These are phyloP conservation scores for Limanda limanda DNA, from an alignment of 2,113 vertebrate genomes.

Conservation along the genomic window DNA sequence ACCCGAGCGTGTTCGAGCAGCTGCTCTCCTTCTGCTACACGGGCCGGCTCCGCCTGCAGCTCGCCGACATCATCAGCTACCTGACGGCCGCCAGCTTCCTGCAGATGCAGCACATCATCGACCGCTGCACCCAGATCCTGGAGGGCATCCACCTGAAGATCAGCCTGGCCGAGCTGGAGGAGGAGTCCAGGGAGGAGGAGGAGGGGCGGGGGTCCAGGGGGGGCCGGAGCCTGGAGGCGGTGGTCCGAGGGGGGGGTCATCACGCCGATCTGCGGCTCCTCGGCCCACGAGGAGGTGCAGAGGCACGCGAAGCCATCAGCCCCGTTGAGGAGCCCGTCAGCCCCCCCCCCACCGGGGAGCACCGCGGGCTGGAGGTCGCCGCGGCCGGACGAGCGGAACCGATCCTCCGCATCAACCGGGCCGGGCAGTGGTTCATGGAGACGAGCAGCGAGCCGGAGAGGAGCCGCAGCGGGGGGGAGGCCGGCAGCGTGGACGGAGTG, in stretches of 20 bases:
- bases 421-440: slow-evolving; percentile 97
- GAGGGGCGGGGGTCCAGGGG: slow-evolving; percentile 78
- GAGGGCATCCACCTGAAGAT: slow-evolving; percentile 99
- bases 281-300: slow-evolving; percentile 80
- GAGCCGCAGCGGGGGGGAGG: slow-evolving; percentile 84
- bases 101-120: slow-evolving; percentile 99
- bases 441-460: slow-evolving; percentile 88
- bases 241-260: slow-evolving; percentile 63
- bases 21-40: slow-evolving; percentile 98
- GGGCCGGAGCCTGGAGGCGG: slow-evolving; percentile 81
- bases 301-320: slow-evolving; percentile 85
- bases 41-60: slow-evolving; percentile 92
- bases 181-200: slow-evolving; percentile 83
- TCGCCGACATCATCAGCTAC: slow-evolving; percentile 98
- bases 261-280: slow-evolving; percentile 77
- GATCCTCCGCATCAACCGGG: slow-evolving; percentile 93
- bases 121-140: slow-evolving; percentile 97
- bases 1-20: slow-evolving; percentile 96
- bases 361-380: slow-evolving; percentile 80
- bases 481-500: slow-evolving; percentile 86
- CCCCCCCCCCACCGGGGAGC: slow-evolving; percentile 90
- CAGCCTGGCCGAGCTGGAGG: slow-evolving; percentile 89
- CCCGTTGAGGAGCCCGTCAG: slow-evolving; percentile 91
- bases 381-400: slow-evolving; percentile 81
- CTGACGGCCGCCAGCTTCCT: slow-evolving; percentile 97